Conservation (phyloP, 2,797 vertebrate species). For the Neosalanx taihuensis region DNA sequence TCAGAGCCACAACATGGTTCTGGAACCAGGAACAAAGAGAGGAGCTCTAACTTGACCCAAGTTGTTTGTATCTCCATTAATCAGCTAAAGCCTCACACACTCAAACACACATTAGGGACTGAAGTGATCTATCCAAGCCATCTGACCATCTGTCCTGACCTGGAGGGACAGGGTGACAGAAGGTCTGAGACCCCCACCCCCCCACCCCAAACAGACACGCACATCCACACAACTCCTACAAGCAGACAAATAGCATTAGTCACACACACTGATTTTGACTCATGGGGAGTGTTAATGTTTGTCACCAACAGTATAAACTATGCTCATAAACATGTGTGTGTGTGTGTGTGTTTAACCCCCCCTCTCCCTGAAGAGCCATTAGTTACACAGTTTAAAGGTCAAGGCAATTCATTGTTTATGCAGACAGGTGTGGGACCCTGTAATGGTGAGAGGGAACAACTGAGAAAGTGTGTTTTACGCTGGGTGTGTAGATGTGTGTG, state of each 20-base stretch:
- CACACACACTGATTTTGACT: not conserved
- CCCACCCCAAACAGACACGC: not conserved
- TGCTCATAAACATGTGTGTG: conserved; percentile 21
- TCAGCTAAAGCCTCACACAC: not conserved
- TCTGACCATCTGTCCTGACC: conserved; percentile 23
- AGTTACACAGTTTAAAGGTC: conserved; percentile 31
- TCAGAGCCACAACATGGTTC: too few species aligned
- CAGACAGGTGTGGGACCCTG: not conserved
- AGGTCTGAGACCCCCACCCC: conserved; percentile 7
- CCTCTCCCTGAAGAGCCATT: conserved; percentile 14
- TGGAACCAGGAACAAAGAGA: too few species aligned
- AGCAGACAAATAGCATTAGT: conserved; percentile 11
- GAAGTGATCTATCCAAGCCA: conserved; percentile 17
- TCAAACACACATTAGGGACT: not conserved
- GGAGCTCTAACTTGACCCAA: too few species aligned
- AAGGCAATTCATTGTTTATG: conserved; percentile 32
- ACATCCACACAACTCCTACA: not conserved
- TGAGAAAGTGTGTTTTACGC: too few species aligned
- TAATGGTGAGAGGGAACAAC: too few species aligned
- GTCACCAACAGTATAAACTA: conserved; percentile 7
- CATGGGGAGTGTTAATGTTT: not conserved
- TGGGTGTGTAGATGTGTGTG: too few species aligned
- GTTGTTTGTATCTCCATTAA: too few species aligned
- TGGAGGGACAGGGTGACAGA: conserved; percentile 25
- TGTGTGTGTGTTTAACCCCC: conserved; percentile 7